A percentile compares a stretch with the other conserved stretches of the same genome.
phyloP scores from a whole-genome alignment of 1,140 invertebrate species.

The Kradibia gibbosae region DNA sequence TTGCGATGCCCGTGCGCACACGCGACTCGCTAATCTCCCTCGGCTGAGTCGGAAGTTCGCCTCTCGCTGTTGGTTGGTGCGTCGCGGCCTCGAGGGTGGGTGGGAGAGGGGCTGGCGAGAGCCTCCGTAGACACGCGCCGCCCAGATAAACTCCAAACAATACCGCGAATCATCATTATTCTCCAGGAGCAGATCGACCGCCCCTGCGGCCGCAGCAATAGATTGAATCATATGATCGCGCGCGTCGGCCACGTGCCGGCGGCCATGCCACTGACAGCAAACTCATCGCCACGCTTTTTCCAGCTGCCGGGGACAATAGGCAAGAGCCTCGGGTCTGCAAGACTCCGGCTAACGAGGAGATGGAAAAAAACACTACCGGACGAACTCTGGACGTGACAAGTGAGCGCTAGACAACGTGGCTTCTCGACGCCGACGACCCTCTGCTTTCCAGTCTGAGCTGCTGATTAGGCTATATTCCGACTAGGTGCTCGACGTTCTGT shows the following conservation, averaged over 20 bases:
- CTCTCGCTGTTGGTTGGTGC: no score
- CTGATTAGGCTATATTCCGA: not conserved
- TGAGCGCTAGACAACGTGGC: not conserved
- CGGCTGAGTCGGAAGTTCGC: no score
- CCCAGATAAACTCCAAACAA: slow-evolving; percentile 49
- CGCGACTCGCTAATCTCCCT: not conserved
- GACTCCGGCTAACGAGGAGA: not conserved
- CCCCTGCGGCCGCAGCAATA: not conserved
- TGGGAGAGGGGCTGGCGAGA: not conserved
- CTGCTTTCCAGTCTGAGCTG: no score
- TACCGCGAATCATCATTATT: slow-evolving; percentile 46
- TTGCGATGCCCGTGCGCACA: not conserved
- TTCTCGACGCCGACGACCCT: no score
- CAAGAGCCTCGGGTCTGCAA: not conserved
- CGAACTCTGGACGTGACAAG: slow-evolving; percentile 16
- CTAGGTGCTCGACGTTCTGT: not conserved
- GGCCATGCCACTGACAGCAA: slow-evolving; percentile 28
- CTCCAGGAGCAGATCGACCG: slow-evolving; percentile 1
- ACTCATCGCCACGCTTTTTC: not conserved
- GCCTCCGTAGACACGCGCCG: slow-evolving; percentile 45
- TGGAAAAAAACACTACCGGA: not conserved
- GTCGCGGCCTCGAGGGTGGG: not conserved
- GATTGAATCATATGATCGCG: slow-evolving; percentile 31
- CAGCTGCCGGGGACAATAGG: not conserved
- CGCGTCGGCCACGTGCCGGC: slow-evolving; percentile 19